Evolutionary conservation across 2,888 invertebrate species (phyloP).

Genomic region (Cylloceria caligata): DNA sequence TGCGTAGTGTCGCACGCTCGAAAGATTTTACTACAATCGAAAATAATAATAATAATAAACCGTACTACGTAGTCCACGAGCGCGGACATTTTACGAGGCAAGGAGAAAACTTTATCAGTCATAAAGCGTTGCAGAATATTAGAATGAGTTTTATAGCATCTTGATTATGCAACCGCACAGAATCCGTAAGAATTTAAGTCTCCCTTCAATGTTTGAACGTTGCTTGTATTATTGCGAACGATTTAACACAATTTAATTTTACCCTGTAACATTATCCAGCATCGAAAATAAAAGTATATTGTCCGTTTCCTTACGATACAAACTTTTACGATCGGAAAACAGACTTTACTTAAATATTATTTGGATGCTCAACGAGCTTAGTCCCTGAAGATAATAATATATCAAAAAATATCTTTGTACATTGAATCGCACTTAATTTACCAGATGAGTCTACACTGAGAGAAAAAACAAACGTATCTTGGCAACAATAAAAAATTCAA

Average conservation of each 20-base stretch:
- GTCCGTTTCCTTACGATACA: background rate
- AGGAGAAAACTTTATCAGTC: background rate
- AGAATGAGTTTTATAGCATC: background rate
- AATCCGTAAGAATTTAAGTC: background rate
- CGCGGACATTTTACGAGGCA: constrained; percentile 7
- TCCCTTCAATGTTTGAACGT: background rate
- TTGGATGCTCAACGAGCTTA: background rate
- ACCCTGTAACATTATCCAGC: background rate
- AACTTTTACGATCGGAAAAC: background rate
- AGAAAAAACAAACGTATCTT: background rate
- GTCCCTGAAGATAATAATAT: background rate
- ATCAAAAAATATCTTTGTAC: background rate
- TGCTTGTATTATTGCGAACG: background rate
- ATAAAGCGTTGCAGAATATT: background rate
- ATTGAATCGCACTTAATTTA: background rate
- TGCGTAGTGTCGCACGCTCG: background rate
- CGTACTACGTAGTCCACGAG: background rate
- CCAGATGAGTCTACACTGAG: background rate
- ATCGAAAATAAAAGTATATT: background rate
- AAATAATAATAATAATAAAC: no score
- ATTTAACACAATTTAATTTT: background rate
- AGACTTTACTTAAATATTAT: background rate
- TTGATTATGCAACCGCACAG: background rate
- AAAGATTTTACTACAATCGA: background rate
- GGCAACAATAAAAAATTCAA: background rate